Conservation (phyloP, 2,888 invertebrate species). For the Tetragonisca angustula region DNA sequence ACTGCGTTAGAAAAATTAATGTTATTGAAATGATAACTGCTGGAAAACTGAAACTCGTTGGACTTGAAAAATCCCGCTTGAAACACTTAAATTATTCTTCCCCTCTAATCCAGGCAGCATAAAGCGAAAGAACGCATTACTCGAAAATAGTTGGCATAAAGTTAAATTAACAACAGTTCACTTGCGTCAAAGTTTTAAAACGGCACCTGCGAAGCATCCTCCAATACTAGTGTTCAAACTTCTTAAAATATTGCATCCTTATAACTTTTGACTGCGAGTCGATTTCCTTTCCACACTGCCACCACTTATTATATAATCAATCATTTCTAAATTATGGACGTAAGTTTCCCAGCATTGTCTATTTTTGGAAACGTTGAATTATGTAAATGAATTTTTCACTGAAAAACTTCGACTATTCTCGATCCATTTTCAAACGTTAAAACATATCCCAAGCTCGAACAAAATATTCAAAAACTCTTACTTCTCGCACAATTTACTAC, state of each 20-base stretch:
- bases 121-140: not conserved
- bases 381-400: too few species aligned
- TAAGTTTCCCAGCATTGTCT: too few species aligned
- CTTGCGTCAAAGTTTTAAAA: not conserved
- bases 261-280: not conserved
- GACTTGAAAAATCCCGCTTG: not conserved
- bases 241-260: not conserved
- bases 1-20: not conserved
- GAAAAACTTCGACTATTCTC: too few species aligned
- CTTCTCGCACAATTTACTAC: too few species aligned
- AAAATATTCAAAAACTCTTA: too few species aligned
- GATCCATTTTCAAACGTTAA: too few species aligned
- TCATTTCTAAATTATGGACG: too few species aligned
- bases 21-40: not conserved
- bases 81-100: not conserved
- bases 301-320: too few species aligned
- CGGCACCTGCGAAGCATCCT: not conserved
- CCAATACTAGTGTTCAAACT: not conserved
- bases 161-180: not conserved
- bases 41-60: not conserved
- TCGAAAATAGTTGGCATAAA: constrained; percentile 4
- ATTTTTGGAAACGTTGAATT: too few species aligned
- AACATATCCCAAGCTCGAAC: too few species aligned
- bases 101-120: not conserved
- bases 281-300: too few species aligned